These are phyloP conservation scores for Sceloporus undulatus DNA, from an alignment of 2,113 vertebrate species.

Conservation along the genomic window DNA sequence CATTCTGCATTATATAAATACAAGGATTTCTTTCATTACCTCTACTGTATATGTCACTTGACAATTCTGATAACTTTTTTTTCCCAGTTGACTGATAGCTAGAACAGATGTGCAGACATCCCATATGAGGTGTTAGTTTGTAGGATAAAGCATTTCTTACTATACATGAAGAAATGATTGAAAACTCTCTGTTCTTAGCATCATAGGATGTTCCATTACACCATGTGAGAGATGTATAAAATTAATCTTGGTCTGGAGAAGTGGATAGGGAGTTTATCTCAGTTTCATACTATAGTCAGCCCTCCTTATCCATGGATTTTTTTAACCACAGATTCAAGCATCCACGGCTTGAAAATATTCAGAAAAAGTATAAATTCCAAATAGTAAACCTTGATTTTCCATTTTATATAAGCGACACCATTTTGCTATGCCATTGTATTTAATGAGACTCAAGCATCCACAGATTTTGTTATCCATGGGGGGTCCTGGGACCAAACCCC, in stretches of 20 bases:
- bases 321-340: too few species aligned
- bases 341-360: too few species aligned
- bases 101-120: background rate
- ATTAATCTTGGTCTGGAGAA: background rate
- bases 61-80: background rate
- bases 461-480: too few species aligned
- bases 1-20: background rate
- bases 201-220: background rate
- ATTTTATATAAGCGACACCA: too few species aligned
- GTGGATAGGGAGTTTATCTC: background rate
- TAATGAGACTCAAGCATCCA: too few species aligned
- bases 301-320: too few species aligned
- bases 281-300: background rate
- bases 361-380: too few species aligned
- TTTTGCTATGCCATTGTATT: too few species aligned
- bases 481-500: too few species aligned
- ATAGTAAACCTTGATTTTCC: too few species aligned
- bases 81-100: background rate
- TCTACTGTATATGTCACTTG: background rate
- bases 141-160: too few species aligned
- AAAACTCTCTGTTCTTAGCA: background rate
- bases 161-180: background rate
- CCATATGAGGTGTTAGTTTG: background rate
- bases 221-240: background rate
- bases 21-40: background rate